Conservation (phyloP, 2,888 invertebrate species). For the Caradrina clavipalpis region DNA sequence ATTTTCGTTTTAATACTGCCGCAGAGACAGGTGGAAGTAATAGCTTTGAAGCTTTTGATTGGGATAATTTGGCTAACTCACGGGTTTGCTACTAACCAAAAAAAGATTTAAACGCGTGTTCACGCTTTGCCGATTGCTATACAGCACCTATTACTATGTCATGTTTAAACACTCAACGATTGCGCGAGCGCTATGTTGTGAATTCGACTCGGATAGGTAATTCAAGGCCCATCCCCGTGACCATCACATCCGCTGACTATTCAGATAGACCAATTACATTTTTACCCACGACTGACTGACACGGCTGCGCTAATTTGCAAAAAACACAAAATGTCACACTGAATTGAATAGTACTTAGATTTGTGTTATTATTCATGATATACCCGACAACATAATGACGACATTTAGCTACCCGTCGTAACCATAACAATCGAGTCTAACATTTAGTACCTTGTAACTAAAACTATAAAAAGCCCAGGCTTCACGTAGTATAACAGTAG, state of each 20-base stretch:
- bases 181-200: conserved; percentile 76
- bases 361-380: conserved; percentile 5
- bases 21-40: background rate
- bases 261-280: conserved; percentile 70
- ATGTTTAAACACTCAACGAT: conserved; percentile 66
- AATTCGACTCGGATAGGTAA: conserved; percentile 81
- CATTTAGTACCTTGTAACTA: background rate
- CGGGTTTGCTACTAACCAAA: background rate
- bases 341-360: conserved; percentile 15
- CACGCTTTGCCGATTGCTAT: conserved; percentile 47
- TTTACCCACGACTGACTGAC: conserved; percentile 47
- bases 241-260: conserved; percentile 81
- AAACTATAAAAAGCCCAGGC: background rate
- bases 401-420: conserved; percentile 15
- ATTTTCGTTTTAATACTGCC: conserved; percentile 17
- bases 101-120: conserved; percentile 22
- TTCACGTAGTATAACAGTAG: background rate
- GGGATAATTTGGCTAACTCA: conserved; percentile 4
- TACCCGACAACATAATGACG: conserved; percentile 31
- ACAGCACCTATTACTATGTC: conserved; percentile 66
- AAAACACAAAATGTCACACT: conserved; percentile 34
- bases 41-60: conserved; percentile 13
- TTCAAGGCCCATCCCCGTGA: conserved; percentile 85
- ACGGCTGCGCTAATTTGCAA: conserved; percentile 46
- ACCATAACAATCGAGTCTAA: background rate